phyloP scores from a whole-genome alignment of 2,113 vertebrate genomes.

The Carassius gibelio region DNA sequence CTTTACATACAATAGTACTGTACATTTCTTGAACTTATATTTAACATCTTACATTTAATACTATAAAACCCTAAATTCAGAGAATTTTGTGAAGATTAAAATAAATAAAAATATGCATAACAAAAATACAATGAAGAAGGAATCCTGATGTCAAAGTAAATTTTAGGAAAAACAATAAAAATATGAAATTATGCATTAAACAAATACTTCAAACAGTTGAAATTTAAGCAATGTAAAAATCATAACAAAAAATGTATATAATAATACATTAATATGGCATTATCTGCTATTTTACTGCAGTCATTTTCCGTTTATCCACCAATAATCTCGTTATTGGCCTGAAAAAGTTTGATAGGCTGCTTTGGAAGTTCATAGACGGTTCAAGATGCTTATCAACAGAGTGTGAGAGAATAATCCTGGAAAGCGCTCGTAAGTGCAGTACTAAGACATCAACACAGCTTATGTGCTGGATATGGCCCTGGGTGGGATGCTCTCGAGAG shows the following conservation, averaged over 20 bases:
- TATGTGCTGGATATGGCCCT: slow-evolving; percentile 11
- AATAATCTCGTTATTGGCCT: background rate
- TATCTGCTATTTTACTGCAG: background rate
- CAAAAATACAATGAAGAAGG: background rate
- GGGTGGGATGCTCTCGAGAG: slow-evolving; percentile 54
- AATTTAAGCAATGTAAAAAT: no score
- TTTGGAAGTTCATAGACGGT: background rate
- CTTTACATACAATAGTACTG: background rate
- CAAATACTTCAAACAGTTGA: background rate
- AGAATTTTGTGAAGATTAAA: background rate
- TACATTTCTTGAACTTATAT: background rate
- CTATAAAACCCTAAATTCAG: background rate
- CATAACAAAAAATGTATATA: background rate
- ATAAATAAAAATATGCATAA: background rate
- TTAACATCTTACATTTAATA: background rate
- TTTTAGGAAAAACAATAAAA: background rate
- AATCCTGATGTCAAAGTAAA: background rate
- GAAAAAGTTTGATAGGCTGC: background rate
- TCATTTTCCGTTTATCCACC: background rate
- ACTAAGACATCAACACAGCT: slow-evolving; percentile 60
- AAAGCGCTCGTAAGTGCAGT: slow-evolving; percentile 51
- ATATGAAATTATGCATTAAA: background rate
- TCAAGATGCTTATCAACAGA: background rate
- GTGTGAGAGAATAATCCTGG: slow-evolving; percentile 10
- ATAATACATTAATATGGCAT: background rate